phyloP scores from a whole-genome alignment of 92 coral and sea anemone species.

The Zoanthus solanderi region DNA sequence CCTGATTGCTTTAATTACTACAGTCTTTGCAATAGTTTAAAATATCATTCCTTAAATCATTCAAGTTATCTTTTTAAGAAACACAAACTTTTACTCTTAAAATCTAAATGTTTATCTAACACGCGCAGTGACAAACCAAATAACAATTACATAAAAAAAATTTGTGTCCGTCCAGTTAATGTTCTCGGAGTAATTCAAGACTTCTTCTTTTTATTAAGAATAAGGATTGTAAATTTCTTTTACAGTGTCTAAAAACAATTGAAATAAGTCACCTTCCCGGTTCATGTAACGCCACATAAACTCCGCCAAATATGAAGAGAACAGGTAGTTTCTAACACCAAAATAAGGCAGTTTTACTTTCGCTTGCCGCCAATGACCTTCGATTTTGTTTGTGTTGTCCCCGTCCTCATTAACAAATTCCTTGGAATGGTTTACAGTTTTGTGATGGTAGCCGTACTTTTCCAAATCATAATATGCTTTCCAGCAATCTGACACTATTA shows the following conservation, averaged over 20 bases:
- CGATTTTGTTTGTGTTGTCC: conserved; percentile 44
- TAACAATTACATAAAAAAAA: not conserved
- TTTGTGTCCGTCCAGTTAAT: conserved; percentile 1
- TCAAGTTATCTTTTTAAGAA: not conserved
- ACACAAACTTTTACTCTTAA: not conserved
- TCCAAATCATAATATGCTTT: conserved; percentile 58
- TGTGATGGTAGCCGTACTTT: conserved; percentile 47
- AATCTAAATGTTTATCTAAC: conserved; percentile 4
- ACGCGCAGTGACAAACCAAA: not conserved
- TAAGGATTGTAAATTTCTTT: conserved; percentile 5
- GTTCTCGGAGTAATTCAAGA: conserved; percentile 8
- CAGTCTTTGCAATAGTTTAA: conserved; percentile 1
- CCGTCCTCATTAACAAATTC: conserved; percentile 61
- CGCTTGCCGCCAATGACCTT: conserved; percentile 59
- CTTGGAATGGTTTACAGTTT: conserved; percentile 54
- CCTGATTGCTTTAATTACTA: not conserved
- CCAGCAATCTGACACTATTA: conserved; percentile 75
- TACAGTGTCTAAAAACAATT: conserved; percentile 5
- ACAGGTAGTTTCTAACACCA: conserved; percentile 9
- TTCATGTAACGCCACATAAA: conserved; percentile 12
- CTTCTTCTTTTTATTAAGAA: not conserved
- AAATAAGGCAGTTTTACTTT: conserved; percentile 15
- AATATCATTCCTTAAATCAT: not conserved
- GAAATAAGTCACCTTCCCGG: conserved; percentile 9
- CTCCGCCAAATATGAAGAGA: conserved; percentile 8